Evolutionary conservation across 2,888 invertebrate genomes (phyloP).

Genomic region (Disparrhopalites patrizii): DNA sequence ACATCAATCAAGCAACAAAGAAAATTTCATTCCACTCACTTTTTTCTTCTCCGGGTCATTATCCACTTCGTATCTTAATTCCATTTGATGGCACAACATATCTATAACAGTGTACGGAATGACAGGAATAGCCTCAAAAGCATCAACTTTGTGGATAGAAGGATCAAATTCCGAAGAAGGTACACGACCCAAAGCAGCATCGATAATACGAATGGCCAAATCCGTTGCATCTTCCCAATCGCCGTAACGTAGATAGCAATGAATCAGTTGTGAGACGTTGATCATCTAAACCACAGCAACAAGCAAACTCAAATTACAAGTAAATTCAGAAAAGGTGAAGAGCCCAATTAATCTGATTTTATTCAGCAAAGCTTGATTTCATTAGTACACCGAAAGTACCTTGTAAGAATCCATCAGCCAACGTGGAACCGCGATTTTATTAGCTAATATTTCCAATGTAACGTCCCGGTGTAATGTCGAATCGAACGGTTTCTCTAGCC

Average conservation of each 20-base stretch:
- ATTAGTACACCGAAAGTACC: too few species aligned
- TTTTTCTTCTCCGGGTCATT: constrained; percentile 23
- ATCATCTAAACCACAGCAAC: constrained; percentile 39
- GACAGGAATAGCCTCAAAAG: constrained; percentile 39
- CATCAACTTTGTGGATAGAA: constrained; percentile 37
- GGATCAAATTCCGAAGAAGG: constrained; percentile 40
- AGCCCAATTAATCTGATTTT: too few species aligned
- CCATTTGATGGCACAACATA: constrained; percentile 35
- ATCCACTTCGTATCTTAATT: constrained; percentile 24
- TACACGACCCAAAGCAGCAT: constrained; percentile 42
- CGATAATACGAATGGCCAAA: constrained; percentile 39
- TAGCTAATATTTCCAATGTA: constrained; percentile 35
- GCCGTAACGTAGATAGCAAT: constrained; percentile 42
- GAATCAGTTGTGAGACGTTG: constrained; percentile 38
- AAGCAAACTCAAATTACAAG: constrained; percentile 4
- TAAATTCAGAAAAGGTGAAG: too few species aligned
- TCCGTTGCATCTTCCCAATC: constrained; percentile 43
- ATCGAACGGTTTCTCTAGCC: constrained; percentile 34
- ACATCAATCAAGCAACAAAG: not conserved
- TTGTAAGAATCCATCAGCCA: constrained; percentile 47
- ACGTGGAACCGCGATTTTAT: constrained; percentile 36
- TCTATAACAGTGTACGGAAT: constrained; percentile 44
- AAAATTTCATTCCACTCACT: not conserved
- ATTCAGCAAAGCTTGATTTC: too few species aligned
- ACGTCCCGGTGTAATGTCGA: constrained; percentile 37